Percentiles rank a stretch among this genome's conserved stretches.
Conservation (phyloP, 2,797 vertebrate genomes). For the Crax fasciolata region DNA sequence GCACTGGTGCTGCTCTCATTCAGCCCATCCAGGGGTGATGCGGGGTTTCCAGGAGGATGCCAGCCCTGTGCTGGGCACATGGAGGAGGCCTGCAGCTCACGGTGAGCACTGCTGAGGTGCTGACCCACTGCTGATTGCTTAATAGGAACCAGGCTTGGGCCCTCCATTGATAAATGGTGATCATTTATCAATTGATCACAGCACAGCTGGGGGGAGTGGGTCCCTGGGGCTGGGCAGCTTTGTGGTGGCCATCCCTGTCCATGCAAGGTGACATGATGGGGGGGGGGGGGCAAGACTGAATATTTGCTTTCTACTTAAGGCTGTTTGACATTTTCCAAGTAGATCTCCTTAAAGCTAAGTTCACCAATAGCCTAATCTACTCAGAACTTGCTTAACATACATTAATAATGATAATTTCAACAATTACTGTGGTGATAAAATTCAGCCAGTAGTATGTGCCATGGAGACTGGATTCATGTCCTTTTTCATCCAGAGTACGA, state of each 20-base stretch:
- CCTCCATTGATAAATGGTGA: background rate
- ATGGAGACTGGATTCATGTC: background rate
- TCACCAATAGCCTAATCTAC: background rate
- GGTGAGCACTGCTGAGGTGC: background rate
- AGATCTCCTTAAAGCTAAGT: background rate
- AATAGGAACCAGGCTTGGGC: background rate
- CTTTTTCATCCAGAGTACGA: background rate
- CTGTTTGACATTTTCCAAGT: background rate
- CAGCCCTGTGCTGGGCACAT: rapidly evolving
- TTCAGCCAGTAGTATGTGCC: background rate
- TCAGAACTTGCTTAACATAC: background rate
- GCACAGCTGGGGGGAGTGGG: background rate
- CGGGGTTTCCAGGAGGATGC: background rate
- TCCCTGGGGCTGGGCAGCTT: background rate
- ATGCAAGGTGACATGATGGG: background rate
- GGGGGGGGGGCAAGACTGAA: background rate
- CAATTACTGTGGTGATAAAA: background rate
- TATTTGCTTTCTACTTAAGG: background rate
- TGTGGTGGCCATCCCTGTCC: rapidly evolving
- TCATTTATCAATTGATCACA: too few relatives aligned
- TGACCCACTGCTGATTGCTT: background rate
- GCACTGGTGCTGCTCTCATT: background rate
- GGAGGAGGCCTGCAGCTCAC: rapidly evolving
- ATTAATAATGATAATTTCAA: background rate
- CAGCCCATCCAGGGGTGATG: rapidly evolving